Conservation (phyloP, 2,113 vertebrate genomes). For the Barnardius zonarius region DNA sequence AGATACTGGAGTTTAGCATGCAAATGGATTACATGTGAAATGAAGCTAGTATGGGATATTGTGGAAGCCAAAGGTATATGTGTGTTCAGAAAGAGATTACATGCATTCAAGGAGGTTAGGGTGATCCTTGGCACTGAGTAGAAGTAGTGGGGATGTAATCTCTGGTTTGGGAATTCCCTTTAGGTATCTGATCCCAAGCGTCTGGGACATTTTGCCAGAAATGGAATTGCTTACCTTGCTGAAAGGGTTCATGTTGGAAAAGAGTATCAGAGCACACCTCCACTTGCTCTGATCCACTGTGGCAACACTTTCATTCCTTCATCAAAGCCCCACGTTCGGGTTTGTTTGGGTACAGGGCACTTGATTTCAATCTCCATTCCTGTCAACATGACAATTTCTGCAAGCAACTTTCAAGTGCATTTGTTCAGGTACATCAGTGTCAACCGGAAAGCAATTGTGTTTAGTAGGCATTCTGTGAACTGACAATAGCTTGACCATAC, state of each 20-base stretch:
- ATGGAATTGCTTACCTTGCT: not conserved
- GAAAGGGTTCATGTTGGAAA: not conserved
- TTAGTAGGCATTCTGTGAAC: not conserved
- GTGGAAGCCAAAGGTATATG: not conserved
- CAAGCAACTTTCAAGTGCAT: not conserved
- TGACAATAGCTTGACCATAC: accelerated
- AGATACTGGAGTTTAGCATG: not conserved
- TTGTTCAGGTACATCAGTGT: not conserved
- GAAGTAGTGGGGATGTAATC: not conserved
- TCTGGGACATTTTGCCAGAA: not conserved
- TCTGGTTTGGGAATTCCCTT: slow-evolving; percentile 13
- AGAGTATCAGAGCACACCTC: not conserved
- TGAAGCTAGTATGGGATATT: not conserved
- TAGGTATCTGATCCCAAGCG: not conserved
- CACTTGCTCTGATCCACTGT: not conserved
- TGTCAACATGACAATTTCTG: not conserved
- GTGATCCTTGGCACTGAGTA: not conserved
- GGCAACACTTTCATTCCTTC: not conserved
- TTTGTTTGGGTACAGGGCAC: not conserved
- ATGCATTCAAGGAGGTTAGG: not conserved
- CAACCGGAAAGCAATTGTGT: not conserved
- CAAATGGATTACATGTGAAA: not conserved
- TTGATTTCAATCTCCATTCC: not conserved
- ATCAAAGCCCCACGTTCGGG: not conserved
- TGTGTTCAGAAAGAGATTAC: not conserved